phyloP scores from a whole-genome alignment of 1,140 invertebrate species.

The Heliconius himera region DNA sequence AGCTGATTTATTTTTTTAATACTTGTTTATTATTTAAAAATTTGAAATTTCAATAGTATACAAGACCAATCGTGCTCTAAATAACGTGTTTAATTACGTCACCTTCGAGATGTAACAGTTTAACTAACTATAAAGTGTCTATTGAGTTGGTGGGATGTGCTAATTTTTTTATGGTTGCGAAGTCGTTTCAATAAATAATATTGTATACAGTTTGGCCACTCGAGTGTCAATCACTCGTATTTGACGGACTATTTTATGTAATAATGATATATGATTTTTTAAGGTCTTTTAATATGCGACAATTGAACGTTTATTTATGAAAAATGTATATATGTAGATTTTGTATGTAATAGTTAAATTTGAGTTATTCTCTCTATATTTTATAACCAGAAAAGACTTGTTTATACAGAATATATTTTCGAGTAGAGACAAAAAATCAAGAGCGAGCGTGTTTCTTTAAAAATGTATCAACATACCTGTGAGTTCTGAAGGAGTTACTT shows the following conservation, averaged over 20 bases:
- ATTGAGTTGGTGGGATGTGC: slow-evolving; percentile 27
- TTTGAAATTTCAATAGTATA: background rate
- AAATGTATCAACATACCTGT: no score
- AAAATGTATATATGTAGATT: background rate
- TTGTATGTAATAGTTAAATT: no score
- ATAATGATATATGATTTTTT: slow-evolving; percentile 3
- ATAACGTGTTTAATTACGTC: background rate
- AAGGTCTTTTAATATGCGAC: background rate
- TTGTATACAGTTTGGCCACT: slow-evolving; percentile 4
- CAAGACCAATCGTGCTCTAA: background rate
- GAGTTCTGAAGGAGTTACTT: background rate
- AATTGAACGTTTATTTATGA: background rate
- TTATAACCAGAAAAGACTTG: no score
- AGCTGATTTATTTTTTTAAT: no score
- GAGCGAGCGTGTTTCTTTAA: no score
- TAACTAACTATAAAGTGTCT: slow-evolving; percentile 8
- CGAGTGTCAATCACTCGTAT: slow-evolving; percentile 29
- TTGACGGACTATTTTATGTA: background rate
- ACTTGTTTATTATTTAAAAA: background rate
- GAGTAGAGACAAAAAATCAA: no score
- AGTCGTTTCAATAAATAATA: slow-evolving; percentile 30
- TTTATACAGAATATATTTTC: no score
- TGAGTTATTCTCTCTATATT: no score
- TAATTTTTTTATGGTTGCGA: slow-evolving; percentile 39
- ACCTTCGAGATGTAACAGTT: background rate